These are phyloP conservation scores for Schlechtendalia chinensis DNA, from an alignment of 1,140 invertebrate genomes.

Conservation along the genomic window DNA sequence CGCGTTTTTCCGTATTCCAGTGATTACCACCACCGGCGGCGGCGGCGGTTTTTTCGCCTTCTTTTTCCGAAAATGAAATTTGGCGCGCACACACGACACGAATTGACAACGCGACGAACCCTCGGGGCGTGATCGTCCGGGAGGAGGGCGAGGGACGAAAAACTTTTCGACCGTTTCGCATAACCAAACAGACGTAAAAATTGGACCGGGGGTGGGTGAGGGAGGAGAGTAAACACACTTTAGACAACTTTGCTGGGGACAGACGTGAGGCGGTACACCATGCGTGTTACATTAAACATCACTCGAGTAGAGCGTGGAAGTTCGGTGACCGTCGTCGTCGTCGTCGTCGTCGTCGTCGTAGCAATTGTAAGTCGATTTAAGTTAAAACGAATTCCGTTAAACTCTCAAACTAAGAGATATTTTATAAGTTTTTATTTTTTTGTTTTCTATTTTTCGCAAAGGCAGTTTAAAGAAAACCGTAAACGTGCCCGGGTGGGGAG, in stretches of 20 bases:
- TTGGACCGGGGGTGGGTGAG: not conserved
- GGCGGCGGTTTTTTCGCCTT: not conserved
- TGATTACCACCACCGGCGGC: too few relatives aligned
- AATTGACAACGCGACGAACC: slow-evolving; percentile 38
- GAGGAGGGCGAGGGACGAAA: not conserved
- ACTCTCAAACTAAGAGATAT: slow-evolving; percentile 5
- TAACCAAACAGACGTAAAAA: slow-evolving; percentile 49
- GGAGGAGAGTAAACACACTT: slow-evolving; percentile 20
- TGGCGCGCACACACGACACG: slow-evolving; percentile 12
- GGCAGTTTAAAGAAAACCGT: not conserved
- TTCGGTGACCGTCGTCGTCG: slow-evolving; percentile 22
- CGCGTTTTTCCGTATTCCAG: slow-evolving; percentile 11
- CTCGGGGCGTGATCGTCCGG: not conserved
- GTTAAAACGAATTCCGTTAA: not conserved
- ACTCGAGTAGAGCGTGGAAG: slow-evolving; percentile 24
- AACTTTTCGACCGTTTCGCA: slow-evolving; percentile 29
- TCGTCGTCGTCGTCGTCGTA: too few relatives aligned
- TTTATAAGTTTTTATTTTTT: not conserved
- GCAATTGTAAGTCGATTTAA: slow-evolving; percentile 28
- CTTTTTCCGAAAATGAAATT: slow-evolving; percentile 34
- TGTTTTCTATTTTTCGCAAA: not conserved
- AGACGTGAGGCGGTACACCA: not conserved
- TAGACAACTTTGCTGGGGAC: slow-evolving; percentile 12
- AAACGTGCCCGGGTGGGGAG: too few relatives aligned
- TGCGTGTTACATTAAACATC: slow-evolving; percentile 42